Evolutionary conservation across 2,797 vertebrate genomes (phyloP).

Genomic region (Sardinella longiceps): DNA sequence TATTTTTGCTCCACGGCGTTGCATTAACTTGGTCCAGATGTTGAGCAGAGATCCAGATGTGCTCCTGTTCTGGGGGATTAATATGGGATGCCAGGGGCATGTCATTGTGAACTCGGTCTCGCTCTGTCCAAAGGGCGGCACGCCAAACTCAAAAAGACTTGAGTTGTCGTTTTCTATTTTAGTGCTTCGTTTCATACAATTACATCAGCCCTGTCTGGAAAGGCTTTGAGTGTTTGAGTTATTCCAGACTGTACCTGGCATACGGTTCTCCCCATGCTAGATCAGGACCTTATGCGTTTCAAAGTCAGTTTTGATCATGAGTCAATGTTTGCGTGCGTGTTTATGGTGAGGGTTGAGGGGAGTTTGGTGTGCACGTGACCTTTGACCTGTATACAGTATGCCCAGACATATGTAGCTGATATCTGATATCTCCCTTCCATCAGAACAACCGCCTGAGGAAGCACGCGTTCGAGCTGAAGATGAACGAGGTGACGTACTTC

Average conservation of each 20-base stretch:
- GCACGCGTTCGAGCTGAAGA: conserved; percentile 97
- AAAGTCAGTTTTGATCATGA: not conserved
- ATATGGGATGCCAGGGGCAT: not conserved
- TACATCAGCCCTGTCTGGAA: not conserved
- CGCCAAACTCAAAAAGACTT: not conserved
- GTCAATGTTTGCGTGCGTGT: not conserved
- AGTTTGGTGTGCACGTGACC: not conserved
- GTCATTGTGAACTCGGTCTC: not conserved
- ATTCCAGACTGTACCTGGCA: not conserved
- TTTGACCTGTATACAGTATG: no score
- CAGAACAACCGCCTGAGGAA: conserved; percentile 96
- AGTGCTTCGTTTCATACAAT: not conserved
- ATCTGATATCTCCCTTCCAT: not conserved
- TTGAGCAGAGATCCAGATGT: not conserved
- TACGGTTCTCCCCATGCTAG: not conserved
- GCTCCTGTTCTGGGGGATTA: not conserved
- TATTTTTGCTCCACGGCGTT: no score
- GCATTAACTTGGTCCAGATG: not conserved
- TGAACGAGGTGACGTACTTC: conserved; percentile 98
- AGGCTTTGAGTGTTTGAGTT: not conserved
- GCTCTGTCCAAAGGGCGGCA: not conserved
- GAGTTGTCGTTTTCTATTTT: not conserved
- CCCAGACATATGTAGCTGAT: not conserved
- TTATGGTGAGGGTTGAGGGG: not conserved
- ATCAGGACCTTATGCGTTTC: not conserved